A percentile compares a stretch with the other conserved stretches of the same genome.
Conservation (phyloP, 1,140 invertebrate species). For the Agrypnia vestita region DNA sequence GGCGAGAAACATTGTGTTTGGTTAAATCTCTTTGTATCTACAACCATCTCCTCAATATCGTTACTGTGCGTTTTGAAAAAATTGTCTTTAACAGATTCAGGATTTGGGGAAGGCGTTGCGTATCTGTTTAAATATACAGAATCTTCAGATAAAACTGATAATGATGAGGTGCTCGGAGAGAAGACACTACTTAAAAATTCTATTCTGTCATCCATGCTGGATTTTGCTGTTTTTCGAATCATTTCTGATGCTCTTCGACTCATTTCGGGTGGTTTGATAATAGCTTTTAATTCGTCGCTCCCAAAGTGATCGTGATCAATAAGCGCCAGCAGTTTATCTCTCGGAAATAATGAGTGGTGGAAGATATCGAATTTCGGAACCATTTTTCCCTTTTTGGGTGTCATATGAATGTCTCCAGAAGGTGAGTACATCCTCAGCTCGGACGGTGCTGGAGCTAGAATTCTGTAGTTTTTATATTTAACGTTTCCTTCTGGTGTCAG, state of each 20-base stretch:
- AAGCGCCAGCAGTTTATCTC: slow-evolving; percentile 67
- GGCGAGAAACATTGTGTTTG: slow-evolving; percentile 45
- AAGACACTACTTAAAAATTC: slow-evolving; percentile 54
- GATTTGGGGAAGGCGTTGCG: slow-evolving; percentile 36
- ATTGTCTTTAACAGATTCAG: background rate
- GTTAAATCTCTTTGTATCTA: slow-evolving; percentile 13
- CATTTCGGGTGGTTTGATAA: slow-evolving; percentile 63
- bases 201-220: slow-evolving; percentile 56
- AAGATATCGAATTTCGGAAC: slow-evolving; percentile 66
- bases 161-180: slow-evolving; percentile 50
- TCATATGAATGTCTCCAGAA: slow-evolving; percentile 65
- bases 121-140: slow-evolving; percentile 12
- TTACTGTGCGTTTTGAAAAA: slow-evolving; percentile 44
- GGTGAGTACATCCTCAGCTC: slow-evolving; percentile 65
- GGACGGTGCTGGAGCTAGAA: slow-evolving; percentile 63
- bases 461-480: slow-evolving; percentile 65
- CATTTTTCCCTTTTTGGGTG: slow-evolving; percentile 65
- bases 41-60: slow-evolving; percentile 40
- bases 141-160: slow-evolving; percentile 57
- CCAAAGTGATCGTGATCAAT: slow-evolving; percentile 67
- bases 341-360: slow-evolving; percentile 63
- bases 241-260: slow-evolving; percentile 48
- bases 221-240: slow-evolving; percentile 48
- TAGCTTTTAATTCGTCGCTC: slow-evolving; percentile 66
- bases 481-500: slow-evolving; percentile 66